Conservation (phyloP, 2,113 vertebrate species). For the Pipra filicauda region DNA sequence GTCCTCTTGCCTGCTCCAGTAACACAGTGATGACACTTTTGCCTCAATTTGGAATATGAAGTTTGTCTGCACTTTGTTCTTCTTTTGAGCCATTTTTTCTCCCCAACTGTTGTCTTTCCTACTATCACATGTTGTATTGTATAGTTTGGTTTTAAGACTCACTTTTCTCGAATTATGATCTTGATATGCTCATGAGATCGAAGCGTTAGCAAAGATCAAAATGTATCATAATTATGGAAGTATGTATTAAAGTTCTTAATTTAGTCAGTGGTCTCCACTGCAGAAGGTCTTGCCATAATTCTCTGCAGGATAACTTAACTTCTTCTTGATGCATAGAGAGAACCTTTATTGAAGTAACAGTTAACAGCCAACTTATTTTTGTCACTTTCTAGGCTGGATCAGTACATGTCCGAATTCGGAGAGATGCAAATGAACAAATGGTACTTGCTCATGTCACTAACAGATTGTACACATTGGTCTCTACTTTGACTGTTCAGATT, state of each 20-base stretch:
- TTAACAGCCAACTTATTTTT: constrained; percentile 11
- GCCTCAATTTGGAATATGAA: not conserved
- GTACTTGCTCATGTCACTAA: constrained; percentile 97
- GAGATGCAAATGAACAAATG: constrained; percentile 97
- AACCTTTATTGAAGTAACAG: not conserved
- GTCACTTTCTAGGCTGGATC: constrained; percentile 86
- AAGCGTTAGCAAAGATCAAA: not conserved
- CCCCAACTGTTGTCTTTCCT: not conserved
- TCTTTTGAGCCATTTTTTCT: not conserved
- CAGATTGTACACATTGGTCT: constrained; percentile 87
- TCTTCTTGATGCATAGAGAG: not conserved
- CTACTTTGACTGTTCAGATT: constrained; percentile 93
- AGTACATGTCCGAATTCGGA: constrained; percentile 92
- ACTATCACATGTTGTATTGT: not conserved
- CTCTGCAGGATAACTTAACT: not conserved
- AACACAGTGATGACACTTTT: not conserved
- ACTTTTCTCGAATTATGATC: not conserved
- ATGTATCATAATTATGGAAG: not conserved
- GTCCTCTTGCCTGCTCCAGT: not conserved
- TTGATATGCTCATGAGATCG: not conserved
- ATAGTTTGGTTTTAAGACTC: not conserved
- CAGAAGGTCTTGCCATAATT: not conserved
- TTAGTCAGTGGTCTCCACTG: not conserved
- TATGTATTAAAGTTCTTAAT: not conserved
- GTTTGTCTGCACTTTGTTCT: not conserved